These are phyloP conservation scores for Otocyon megalotis DNA, from an alignment of 2,113 vertebrate species.

Conservation along the genomic window DNA sequence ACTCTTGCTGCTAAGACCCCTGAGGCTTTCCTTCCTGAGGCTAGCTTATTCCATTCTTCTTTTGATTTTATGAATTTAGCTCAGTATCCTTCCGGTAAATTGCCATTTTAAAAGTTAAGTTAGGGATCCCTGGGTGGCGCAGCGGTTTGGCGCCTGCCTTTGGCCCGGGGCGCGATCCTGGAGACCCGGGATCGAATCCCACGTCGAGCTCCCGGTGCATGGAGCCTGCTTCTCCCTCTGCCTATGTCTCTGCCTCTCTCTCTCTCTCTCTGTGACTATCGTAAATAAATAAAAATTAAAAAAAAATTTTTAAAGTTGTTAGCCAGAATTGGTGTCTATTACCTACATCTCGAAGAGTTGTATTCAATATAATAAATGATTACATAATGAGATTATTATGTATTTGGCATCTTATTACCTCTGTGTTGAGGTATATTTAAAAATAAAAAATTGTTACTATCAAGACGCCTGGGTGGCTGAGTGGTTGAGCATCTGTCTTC, in stretches of 20 bases:
- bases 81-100: not conserved
- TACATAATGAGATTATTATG: not conserved
- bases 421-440: conserved; percentile 40
- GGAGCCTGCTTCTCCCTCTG: too few relatives aligned
- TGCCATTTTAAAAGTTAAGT: not conserved
- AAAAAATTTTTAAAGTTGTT: too few relatives aligned
- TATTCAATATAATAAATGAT: conserved; percentile 23
- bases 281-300: too few relatives aligned
- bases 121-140: too few relatives aligned
- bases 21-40: not conserved
- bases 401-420: not conserved
- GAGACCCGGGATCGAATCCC: too few relatives aligned
- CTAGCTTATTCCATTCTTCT: not conserved
- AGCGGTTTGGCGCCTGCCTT: too few relatives aligned
- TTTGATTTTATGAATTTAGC: not conserved
- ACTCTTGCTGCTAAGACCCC: not conserved
- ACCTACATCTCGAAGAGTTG: not conserved
- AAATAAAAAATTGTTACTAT: not conserved
- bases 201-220: too few relatives aligned
- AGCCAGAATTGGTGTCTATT: conserved; percentile 12
- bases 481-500: too few relatives aligned
- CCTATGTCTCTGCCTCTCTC: too few relatives aligned
- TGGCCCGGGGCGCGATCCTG: too few relatives aligned
- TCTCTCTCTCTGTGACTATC: too few relatives aligned
- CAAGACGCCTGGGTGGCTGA: too few relatives aligned